These are phyloP conservation scores for Geococcyx californianus DNA, from an alignment of 2,113 vertebrate genomes.

Conservation along the genomic window DNA sequence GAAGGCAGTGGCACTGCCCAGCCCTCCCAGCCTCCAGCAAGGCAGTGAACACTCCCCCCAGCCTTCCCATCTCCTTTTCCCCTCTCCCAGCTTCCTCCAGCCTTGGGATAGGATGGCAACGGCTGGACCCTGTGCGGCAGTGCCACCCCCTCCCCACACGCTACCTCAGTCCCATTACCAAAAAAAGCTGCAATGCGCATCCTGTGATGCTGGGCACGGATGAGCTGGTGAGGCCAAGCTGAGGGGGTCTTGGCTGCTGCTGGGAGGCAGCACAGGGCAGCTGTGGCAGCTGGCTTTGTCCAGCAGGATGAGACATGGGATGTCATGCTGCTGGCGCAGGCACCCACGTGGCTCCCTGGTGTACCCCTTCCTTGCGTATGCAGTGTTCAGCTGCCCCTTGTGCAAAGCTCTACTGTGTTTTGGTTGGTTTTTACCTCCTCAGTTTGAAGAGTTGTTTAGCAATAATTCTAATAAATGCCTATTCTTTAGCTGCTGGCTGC, in stretches of 20 bases:
- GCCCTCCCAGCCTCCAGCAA: background rate
- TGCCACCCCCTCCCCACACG: accelerated
- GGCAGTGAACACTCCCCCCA: background rate
- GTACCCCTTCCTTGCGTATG: accelerated
- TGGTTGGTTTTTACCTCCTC: constrained; percentile 28
- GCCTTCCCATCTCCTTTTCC: too few relatives aligned
- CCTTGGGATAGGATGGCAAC: background rate
- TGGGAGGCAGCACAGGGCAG: background rate
- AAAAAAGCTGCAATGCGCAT: accelerated
- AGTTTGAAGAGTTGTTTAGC: constrained; percentile 61
- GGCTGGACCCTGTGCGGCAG: too few relatives aligned
- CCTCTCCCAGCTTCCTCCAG: background rate
- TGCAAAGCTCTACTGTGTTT: constrained; percentile 71
- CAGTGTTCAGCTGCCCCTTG: background rate
- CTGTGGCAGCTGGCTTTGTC: background rate
- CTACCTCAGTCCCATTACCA: background rate
- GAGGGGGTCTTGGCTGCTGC: background rate
- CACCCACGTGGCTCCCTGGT: accelerated
- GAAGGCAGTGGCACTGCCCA: background rate
- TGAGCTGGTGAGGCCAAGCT: background rate
- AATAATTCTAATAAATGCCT: constrained; percentile 69
- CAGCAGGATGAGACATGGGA: accelerated
- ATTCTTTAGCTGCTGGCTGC: constrained; percentile 58
- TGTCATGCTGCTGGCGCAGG: too few relatives aligned
- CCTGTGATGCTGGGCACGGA: background rate